A percentile compares a stretch with the other conserved stretches of the same genome.
Conservation (phyloP, 1,140 invertebrate genomes). For the Epicauta chinensis region DNA sequence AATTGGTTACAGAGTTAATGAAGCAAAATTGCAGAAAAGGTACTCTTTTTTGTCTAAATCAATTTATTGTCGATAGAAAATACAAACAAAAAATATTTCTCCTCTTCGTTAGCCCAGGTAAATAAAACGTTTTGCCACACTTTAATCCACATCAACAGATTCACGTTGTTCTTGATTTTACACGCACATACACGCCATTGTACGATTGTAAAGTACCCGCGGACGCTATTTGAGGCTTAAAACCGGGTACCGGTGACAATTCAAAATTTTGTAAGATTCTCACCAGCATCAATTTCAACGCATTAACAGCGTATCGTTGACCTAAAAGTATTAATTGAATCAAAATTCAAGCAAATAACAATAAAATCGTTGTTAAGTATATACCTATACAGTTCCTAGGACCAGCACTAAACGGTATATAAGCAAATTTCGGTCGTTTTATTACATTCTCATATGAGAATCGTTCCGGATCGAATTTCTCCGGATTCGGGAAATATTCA, state of each 20-base stretch:
- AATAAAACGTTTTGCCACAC: too few species aligned
- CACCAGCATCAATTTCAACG: constrained; percentile 43
- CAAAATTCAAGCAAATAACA: neutral
- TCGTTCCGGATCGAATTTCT: constrained; percentile 59
- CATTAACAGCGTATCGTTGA: constrained; percentile 45
- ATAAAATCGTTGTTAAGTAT: neutral
- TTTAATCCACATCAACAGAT: too few species aligned
- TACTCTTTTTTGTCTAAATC: too few species aligned
- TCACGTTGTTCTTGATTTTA: neutral
- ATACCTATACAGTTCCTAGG: constrained; percentile 56
- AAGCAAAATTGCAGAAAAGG: too few species aligned
- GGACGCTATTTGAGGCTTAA: constrained; percentile 11
- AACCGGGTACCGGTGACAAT: constrained; percentile 17
- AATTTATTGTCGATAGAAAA: too few species aligned
- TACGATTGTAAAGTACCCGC: constrained; percentile 28
- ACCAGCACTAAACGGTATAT: constrained; percentile 60
- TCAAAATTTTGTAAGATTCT: constrained; percentile 40
- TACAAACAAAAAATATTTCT: too few species aligned
- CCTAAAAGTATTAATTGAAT: constrained; percentile 26
- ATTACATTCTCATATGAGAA: constrained; percentile 52
- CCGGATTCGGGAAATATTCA: constrained; percentile 56
- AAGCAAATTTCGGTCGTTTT: constrained; percentile 46
- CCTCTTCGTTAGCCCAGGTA: too few species aligned
- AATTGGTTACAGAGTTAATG: too few species aligned
- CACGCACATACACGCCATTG: constrained; percentile 21